Base-by-base conservation (phyloP, 1,140 invertebrate genomes). In the Pogonomyrmex barbatus region DNA sequence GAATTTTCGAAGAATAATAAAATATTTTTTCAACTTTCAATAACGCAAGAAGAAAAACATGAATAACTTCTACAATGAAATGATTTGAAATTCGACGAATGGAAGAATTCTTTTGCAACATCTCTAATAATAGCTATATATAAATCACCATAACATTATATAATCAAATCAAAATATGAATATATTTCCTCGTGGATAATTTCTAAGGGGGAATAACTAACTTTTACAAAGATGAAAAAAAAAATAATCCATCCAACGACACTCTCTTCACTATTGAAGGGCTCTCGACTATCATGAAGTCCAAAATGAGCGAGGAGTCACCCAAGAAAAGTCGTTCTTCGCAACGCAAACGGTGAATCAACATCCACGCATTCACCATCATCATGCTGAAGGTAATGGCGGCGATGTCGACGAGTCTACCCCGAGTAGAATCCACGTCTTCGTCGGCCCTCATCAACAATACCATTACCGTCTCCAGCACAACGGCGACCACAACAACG, bases 351-450 rank as follows among this genome's bases (percentile, higher is more conserved):
- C 50, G 36, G 63, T 81, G n/a, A 70, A 36, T 2, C 2, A 67
- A n/a, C 47, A 68, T 68, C 30, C 33, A 63, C 45, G 42, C 33
- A n/a, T 39, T 39, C 45, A 42, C 73, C 36, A 65, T 78, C 62
- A 87, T 76, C 90, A 94, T 94, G 94, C 86, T 94, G 88, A 93
- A 94, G 90, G 91, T 94, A 88, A 94, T 94, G 93, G 93, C 94
- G 36, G 89, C 93, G 45, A 92, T 92, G 83, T 93, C 93, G 78
- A 94, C 93, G 60, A 93, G 90, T 86, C 78, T 94, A 65, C 93
- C 92, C 12, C 88, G 89, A 58, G 85, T 92, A 33, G 93, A 94
- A 10, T 83, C 92, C 1, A 90, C 89, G 0, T 77, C 91, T 36
- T 91, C 92, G 9, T 76, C 91, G 5, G 77, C 54, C 9, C 2